Evolutionary conservation across 1,140 invertebrate species (phyloP), one percentile per base, ranked within the genome.

Genomic region (Drosophila truncata): DNA sequence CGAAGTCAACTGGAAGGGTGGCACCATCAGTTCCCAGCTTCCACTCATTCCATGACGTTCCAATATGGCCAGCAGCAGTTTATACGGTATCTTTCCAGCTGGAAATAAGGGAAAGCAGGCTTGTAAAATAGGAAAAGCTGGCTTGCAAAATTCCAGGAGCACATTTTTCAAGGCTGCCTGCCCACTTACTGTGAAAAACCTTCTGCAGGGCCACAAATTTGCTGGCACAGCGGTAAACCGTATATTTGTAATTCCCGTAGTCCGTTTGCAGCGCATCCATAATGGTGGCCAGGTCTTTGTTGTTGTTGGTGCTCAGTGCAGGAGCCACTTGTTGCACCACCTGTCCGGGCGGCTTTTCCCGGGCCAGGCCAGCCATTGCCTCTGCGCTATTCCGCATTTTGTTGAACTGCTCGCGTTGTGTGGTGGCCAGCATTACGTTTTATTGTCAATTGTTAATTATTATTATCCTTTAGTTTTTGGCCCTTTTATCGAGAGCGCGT

Each of bases 171-270:
- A 10, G 7, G n/a, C 0, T 47, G 44, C 23, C 23, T 16, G n/a
- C 16, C 18, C 5, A 85, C 81, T 76, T 63, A 93, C 92, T 93
- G 73, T 91, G 86, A 41, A 93, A 78, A 14, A 83, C 74, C 61
- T 91, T 92, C 41, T 92, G 91, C 18, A 93, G 33, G 9, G 82
- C 78, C 4, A 91, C 49, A 47, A 92, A 80, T 77, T 93, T 93
- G 25, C 77, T 75, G 44, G 92, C 92, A 66, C 92, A 92, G 4
- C 92, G 77, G 71, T 93, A 93, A 6, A 93, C 92, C 0, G 91
- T 93, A 52, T 90, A 93, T 66, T 92, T 93, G 47, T 92, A 92
- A 8, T 63, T 57, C 23, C 69, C 73, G 59, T 72, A 92, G 33
- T 92, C 88, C 44, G 44, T 14, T 39, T 91, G 78, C 20, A 93